Conservation (phyloP, 1,140 invertebrate species). For the Trypoxylus dichotomus region DNA sequence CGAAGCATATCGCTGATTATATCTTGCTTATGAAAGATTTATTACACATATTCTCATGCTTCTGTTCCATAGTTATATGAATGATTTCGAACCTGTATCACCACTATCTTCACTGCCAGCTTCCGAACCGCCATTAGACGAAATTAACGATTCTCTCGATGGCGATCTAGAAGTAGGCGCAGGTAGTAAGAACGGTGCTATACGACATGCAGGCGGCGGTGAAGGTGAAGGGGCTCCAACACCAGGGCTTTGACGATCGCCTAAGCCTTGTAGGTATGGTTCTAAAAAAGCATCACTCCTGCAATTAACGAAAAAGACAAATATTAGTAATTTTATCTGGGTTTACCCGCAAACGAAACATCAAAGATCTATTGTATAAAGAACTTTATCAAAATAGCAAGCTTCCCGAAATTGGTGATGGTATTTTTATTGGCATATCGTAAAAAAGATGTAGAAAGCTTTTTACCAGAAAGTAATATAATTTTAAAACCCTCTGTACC, state of each 20-base stretch:
- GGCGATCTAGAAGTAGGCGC: constrained; percentile 45
- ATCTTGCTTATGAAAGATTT: no score
- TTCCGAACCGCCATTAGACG: constrained; percentile 48
- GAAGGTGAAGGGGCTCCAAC: constrained; percentile 43
- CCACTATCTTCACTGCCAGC: constrained; percentile 49
- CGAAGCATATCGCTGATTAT: no score
- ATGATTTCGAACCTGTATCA: constrained; percentile 41
- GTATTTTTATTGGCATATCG: neutral
- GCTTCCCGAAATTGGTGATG: neutral
- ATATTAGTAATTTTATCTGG: neutral
- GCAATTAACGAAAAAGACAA: constrained; percentile 35
- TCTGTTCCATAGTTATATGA: no score
- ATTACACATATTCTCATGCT: no score
- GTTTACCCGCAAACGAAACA: neutral
- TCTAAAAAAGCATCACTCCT: constrained; percentile 51
- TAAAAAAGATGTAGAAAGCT: neutral
- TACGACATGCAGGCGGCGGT: constrained; percentile 36
- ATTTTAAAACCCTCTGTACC: neutral
- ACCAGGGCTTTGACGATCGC: constrained; percentile 44
- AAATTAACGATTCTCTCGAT: constrained; percentile 48
- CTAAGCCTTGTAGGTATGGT: constrained; percentile 47
- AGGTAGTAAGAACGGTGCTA: constrained; percentile 36
- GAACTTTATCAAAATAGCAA: neutral
- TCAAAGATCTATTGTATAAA: neutral
- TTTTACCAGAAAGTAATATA: neutral